Evolutionary conservation across 2,888 invertebrate genomes (phyloP), one percentile per base, ranked within the genome.

Genomic region (Bombylius major): DNA sequence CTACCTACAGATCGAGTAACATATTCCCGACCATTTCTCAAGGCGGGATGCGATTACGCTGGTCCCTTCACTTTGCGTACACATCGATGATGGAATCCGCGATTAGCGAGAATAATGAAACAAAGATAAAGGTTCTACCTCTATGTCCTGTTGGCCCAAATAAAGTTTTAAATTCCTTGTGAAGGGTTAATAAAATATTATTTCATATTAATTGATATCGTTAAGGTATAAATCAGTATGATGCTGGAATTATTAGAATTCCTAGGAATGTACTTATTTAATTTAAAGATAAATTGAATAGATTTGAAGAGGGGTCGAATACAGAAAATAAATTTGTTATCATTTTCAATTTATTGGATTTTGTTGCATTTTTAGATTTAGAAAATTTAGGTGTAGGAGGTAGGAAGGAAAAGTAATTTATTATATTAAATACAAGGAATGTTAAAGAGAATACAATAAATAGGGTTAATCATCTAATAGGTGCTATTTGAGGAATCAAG

Each of bases 401-500:
- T 65, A 67, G 62, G 65, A 67, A 72, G 67, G 71, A 71, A 68
- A 70, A 78, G 68, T 75, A 78, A 69, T 77, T 77, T 70, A 76
- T 63, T 62, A 73, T 70, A 69, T 74, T 76, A 70, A 78, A 74
- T 63, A 76, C 62, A 61, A 77, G 63, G 67, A 77, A 75, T 64
- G 73, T 69, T 55, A 64, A 32, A 59, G 59, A 61, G 65, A 72
- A 70, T 51, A 67, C 58, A 59, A 71, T 54, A 62, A 67, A 69
- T 64, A 74, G 60, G 44, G 60, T 59, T 58, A 73, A 57, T 74
- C 77, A 78, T 60, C 75, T 77, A 69, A 81, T 70, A 13, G 82
- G 81, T 59, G 77, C 76, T 79, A 82, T 80, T 78, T 82, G 82
- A 51, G 82, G 82, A 1, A 82, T 80, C 70, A 78, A 80, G 78